Evolutionary conservation across 2,113 vertebrate species (phyloP).

Genomic region (Campylomormyrus numenius): DNA sequence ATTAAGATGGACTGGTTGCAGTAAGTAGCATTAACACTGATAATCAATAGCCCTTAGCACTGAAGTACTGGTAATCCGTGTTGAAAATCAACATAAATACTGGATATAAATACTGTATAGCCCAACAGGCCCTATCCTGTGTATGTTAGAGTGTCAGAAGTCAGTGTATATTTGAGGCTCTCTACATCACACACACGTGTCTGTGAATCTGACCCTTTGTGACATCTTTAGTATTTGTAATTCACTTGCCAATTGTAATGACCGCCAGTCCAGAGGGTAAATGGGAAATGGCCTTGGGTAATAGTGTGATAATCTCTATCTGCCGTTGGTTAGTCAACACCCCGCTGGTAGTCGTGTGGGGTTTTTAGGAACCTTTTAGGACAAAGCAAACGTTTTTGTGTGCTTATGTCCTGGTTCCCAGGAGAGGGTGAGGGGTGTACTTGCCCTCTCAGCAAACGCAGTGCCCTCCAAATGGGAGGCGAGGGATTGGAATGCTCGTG

Average conservation of each 20-base stretch:
- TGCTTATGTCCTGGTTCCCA: neutral
- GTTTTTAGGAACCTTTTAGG: neutral
- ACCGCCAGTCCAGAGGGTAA: neutral
- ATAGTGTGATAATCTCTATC: neutral
- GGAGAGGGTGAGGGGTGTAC: neutral
- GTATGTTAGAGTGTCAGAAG: neutral
- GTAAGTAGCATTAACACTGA: neutral
- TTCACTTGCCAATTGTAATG: neutral
- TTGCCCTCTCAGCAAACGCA: neutral
- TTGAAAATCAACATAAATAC: neutral
- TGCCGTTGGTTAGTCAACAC: neutral
- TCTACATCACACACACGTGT: neutral
- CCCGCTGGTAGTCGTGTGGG: neutral
- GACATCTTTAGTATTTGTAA: neutral
- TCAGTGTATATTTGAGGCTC: neutral
- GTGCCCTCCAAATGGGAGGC: neutral
- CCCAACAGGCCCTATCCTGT: neutral
- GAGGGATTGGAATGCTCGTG: neutral
- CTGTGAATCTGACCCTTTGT: neutral
- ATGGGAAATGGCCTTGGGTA: neutral
- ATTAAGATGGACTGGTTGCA: neutral
- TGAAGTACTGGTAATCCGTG: neutral
- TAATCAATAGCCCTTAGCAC: neutral
- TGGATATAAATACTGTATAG: neutral
- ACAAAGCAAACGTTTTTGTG: neutral